phyloP scores from a whole-genome alignment of 2,113 vertebrate genomes.

The Beaufortia kweichowensis region DNA sequence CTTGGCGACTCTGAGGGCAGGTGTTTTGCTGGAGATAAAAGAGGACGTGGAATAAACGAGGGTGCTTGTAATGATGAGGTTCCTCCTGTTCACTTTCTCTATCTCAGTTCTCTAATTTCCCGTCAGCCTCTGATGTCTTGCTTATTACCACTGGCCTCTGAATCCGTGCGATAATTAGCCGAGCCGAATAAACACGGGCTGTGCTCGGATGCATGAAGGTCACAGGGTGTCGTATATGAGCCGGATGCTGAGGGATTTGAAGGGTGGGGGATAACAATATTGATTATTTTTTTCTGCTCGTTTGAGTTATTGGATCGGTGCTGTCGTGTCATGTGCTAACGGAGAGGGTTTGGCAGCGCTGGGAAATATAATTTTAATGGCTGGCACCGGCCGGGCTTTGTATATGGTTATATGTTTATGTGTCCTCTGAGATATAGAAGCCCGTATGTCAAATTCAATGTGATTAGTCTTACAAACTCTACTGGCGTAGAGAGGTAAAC shows the following conservation, averaged over 20 bases:
- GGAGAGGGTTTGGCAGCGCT: neutral
- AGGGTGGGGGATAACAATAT: conserved; percentile 28
- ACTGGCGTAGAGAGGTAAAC: conserved; percentile 5
- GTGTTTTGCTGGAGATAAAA: conserved; percentile 40
- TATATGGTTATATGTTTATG: conserved; percentile 22
- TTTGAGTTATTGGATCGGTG: conserved; percentile 37
- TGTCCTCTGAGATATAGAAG: conserved; percentile 12
- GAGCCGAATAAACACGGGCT: conserved; percentile 16
- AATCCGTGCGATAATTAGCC: conserved; percentile 49
- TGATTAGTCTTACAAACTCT: conserved; percentile 24
- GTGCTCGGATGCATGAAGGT: conserved; percentile 47
- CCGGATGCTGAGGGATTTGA: neutral
- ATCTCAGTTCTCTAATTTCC: conserved; percentile 36
- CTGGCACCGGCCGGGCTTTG: neutral
- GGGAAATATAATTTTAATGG: conserved; percentile 31
- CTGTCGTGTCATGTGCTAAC: neutral
- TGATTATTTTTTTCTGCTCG: conserved; percentile 32
- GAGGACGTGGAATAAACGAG: conserved; percentile 36
- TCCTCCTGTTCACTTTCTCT: conserved; percentile 13
- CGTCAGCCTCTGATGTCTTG: conserved; percentile 47
- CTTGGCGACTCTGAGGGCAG: neutral
- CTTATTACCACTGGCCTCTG: conserved; percentile 44
- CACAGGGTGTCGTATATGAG: conserved; percentile 39
- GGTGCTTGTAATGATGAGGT: conserved; percentile 44
- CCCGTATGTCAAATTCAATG: conserved; percentile 5